Percentiles rank a stretch among this genome's conserved stretches.
phyloP scores from a whole-genome alignment of 2,797 vertebrate genomes.

The Acropternis orthonyx region DNA sequence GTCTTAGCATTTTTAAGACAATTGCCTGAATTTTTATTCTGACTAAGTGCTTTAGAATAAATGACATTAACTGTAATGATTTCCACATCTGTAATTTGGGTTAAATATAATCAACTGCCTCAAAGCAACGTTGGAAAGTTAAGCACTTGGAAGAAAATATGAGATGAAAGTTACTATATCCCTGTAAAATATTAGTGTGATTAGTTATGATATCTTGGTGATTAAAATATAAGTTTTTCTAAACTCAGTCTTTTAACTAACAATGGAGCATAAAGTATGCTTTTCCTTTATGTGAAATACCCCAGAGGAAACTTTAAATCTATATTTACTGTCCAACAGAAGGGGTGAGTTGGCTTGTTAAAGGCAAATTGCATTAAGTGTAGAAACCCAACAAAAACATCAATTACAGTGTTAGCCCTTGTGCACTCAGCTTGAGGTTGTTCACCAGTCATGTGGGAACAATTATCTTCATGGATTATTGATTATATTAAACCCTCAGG shows the following conservation, averaged over 20 bases:
- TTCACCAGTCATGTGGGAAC: constrained; percentile 53
- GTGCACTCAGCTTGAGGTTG: constrained; percentile 41
- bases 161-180: not conserved
- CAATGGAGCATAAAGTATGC: not conserved
- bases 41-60: not conserved
- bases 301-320: not conserved
- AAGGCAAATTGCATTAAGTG: constrained; percentile 36
- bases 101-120: constrained; percentile 13
- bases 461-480: constrained; percentile 68
- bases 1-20: not conserved
- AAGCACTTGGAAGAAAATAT: not conserved
- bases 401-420: constrained; percentile 21
- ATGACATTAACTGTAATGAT: not conserved
- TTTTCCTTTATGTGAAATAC: not conserved
- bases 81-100: not conserved
- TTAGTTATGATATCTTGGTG: not conserved
- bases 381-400: constrained; percentile 23
- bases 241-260: constrained; percentile 5
- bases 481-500: constrained; percentile 50
- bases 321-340: constrained; percentile 34
- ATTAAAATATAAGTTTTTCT: not conserved
- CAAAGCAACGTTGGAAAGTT: not conserved
- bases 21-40: not conserved
- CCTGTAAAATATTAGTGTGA: not conserved
- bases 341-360: constrained; percentile 24